Conservation (phyloP, 2,113 vertebrate species). For the Oophaga pumilio region DNA sequence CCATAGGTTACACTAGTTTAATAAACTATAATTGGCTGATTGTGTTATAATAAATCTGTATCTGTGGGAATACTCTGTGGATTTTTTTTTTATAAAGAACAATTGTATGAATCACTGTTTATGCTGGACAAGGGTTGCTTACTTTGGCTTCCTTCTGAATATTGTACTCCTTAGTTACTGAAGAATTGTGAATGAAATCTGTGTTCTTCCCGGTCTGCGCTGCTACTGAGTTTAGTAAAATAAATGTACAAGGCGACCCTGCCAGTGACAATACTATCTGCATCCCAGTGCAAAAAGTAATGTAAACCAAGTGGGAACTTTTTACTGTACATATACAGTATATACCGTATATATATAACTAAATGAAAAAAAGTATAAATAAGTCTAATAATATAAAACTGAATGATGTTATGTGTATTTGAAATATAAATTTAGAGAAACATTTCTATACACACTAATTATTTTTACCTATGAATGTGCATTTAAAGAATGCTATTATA, state of each 20-base stretch:
- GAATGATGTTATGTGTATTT: too few relatives aligned
- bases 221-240: slow-evolving; percentile 17
- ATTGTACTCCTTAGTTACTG: slow-evolving; percentile 2
- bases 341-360: too few relatives aligned
- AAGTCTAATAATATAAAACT: too few relatives aligned
- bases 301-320: not conserved
- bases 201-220: slow-evolving; percentile 20
- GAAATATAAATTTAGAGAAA: too few relatives aligned
- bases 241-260: not conserved
- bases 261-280: not conserved
- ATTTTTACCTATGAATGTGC: not conserved
- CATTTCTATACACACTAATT: not conserved
- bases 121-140: slow-evolving; percentile 14
- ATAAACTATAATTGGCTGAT: not conserved
- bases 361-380: too few relatives aligned
- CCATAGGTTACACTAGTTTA: not conserved
- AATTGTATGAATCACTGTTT: slow-evolving; percentile 51
- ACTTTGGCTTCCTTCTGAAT: slow-evolving; percentile 24
- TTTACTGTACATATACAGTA: too few relatives aligned
- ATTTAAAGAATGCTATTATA: not conserved
- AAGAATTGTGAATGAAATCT: slow-evolving; percentile 37
- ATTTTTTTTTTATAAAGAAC: slow-evolving; percentile 3
- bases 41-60: not conserved
- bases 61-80: slow-evolving; percentile 8
- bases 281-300: not conserved